phyloP scores from a whole-genome alignment of 92 coral and sea anemone species.

The Nematostella vectensis region DNA sequence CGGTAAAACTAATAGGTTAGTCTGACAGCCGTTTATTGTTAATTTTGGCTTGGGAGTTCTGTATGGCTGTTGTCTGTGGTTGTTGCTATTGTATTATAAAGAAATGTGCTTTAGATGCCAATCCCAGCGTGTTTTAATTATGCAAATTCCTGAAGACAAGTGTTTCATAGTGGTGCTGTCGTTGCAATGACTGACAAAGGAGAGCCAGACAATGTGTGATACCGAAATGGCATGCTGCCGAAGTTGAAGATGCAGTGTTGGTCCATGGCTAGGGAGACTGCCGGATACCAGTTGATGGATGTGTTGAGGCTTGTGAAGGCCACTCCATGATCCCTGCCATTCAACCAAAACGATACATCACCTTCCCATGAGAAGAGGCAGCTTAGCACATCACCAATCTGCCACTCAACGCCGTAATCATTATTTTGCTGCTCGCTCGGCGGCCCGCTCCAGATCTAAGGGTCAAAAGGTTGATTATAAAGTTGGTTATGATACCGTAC shows the following conservation, averaged over 20 bases:
- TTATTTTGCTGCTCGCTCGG: conserved; percentile 74
- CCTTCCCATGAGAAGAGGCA: conserved; percentile 93
- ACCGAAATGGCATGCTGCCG: conserved; percentile 87
- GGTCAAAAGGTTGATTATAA: no score
- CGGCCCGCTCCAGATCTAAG: conserved; percentile 83
- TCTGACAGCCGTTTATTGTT: no score
- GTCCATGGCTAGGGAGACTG: conserved; percentile 93
- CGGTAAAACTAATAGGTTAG: no score
- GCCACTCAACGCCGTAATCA: conserved; percentile 93
- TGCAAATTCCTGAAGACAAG: no score
- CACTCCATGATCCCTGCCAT: conserved; percentile 82
- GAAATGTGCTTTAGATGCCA: no score
- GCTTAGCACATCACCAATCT: conserved; percentile 74
- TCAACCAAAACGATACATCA: conserved; percentile 87
- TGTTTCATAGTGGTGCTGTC: no score
- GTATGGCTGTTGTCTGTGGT: no score
- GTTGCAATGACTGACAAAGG: no score
- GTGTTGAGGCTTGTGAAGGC: conserved; percentile 74
- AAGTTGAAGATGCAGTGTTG: conserved; percentile 92
- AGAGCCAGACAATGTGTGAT: background rate
- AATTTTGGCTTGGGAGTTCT: no score
- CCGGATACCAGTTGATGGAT: conserved; percentile 79
- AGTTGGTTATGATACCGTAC: no score
- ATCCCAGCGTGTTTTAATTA: no score
- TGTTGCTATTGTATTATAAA: no score